A percentile compares a stretch with the other conserved stretches of the same genome.
Evolutionary conservation across 2,797 vertebrate species (phyloP).

Genomic region (Notolepis coatsorum): DNA sequence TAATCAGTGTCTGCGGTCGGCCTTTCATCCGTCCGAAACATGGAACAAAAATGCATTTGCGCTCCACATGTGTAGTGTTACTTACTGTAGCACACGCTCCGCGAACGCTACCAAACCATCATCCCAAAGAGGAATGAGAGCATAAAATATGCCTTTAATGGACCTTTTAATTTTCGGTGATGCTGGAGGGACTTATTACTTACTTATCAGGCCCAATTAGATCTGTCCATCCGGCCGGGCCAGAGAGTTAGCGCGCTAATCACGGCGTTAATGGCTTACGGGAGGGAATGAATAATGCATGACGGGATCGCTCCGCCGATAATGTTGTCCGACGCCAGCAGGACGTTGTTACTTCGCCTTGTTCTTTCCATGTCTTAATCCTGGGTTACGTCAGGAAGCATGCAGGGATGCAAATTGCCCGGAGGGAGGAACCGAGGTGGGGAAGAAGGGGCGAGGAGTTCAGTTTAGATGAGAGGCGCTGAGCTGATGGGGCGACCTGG

Average conservation of each 20-base stretch:
- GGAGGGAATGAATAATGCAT: slow-evolving; percentile 37
- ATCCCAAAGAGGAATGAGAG: slow-evolving; percentile 44
- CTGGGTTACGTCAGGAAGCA: slow-evolving; percentile 51
- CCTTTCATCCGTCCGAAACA: slow-evolving; percentile 56
- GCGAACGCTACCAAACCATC: slow-evolving; percentile 60
- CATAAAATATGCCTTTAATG: slow-evolving; percentile 41
- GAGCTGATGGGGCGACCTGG: slow-evolving; percentile 17
- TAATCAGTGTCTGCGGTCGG: slow-evolving; percentile 62
- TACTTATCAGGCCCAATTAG: slow-evolving; percentile 34
- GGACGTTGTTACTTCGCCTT: slow-evolving; percentile 38
- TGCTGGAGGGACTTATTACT: slow-evolving; percentile 39
- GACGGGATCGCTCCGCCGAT: slow-evolving; percentile 44
- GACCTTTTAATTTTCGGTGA: slow-evolving; percentile 27
- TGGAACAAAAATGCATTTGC: slow-evolving; percentile 59
- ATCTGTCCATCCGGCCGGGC: too few species aligned
- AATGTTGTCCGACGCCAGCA: slow-evolving; percentile 30
- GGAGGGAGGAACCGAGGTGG: slow-evolving; percentile 27
- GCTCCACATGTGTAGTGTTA: slow-evolving; percentile 63
- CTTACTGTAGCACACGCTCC: slow-evolving; percentile 16
- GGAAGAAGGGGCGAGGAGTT: slow-evolving; percentile 48
- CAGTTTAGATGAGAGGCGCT: slow-evolving; percentile 32
- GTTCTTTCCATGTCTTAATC: slow-evolving; percentile 61
- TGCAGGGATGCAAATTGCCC: slow-evolving; percentile 36
- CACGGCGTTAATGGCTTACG: slow-evolving; percentile 44
- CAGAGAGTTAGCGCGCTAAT: slow-evolving; percentile 35